Base-by-base conservation (phyloP, 2,888 invertebrate genomes). In the Patella ulyssiponensis region DNA sequence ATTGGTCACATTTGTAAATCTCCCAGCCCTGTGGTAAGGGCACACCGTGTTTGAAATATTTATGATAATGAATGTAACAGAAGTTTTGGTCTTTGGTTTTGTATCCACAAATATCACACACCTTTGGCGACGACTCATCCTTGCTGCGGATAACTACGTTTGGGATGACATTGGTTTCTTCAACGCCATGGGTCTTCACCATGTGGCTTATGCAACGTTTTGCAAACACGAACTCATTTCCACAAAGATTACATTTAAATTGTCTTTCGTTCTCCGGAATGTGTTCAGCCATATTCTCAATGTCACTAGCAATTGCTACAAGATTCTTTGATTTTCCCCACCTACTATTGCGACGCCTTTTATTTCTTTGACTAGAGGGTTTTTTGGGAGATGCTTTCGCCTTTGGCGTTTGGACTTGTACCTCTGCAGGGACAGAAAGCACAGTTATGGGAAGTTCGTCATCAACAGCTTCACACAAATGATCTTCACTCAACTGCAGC, bases 41-140 rank as follows among this genome's bases (percentile, higher is more conserved):
- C 20, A 88, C 81, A 2, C 86, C 86, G 77, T 89, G 89, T 71
- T 85, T 80, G 80, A 89, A 88, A 76, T 89, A 88, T 75, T 86
- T 87, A 80, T 89, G 89, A 80, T 85, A 87, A 79, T 88, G 88
- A 71, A 89, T 85, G 77, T 88, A 88, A 77, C 87, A 85, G 56
- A 84, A 85, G 54, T 84, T 86, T 5, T 80, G 77, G 23, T 88
- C 87, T 73, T 87, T 87, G 9, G 87, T 85, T 53, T 82, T 82
- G 78, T 88, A 89, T 51, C 88, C 88, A 83, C 89, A 89, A n/a
- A 87, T 83, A 74, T 87, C 87, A 80, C 89, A 89, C 14, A 82
- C 82, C 77, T 87, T 85, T 1, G 79, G 73, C 20, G 77, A 69
- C 23, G 76, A 71, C 23, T 64, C 71, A 14, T 75, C 75, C 33